A percentile compares a stretch with the other conserved stretches of the same genome.
Conservation (phyloP, 1,140 invertebrate genomes). For the Drosophila orena region DNA sequence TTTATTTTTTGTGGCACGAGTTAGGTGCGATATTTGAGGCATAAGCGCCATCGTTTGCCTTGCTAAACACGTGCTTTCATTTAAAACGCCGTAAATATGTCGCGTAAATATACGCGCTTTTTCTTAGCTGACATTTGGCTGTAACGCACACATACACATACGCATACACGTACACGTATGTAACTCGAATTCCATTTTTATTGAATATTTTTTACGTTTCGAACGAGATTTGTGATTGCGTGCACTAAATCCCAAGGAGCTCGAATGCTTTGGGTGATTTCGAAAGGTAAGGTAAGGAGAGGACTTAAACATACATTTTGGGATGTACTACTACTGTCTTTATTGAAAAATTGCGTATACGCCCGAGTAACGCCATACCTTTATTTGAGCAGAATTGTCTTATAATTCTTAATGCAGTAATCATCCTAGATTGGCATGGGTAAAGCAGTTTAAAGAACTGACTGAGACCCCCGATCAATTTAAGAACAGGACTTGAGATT, state of each 20-base stretch:
- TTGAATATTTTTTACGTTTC: slow-evolving; percentile 54
- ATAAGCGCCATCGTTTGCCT: slow-evolving; percentile 42
- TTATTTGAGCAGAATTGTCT: no score
- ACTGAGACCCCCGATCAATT: no score
- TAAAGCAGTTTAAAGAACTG: no score
- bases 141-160: slow-evolving; percentile 24
- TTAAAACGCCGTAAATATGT: slow-evolving; percentile 73
- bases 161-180: slow-evolving; percentile 34
- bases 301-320: neutral
- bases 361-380: neutral
- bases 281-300: no score
- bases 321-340: neutral
- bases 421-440: no score
- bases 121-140: slow-evolving; percentile 44
- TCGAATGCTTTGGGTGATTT: neutral
- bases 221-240: slow-evolving; percentile 25
- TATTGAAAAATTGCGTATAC: neutral
- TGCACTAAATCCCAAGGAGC: slow-evolving; percentile 36
- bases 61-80: slow-evolving; percentile 73
- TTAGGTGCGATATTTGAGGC: slow-evolving; percentile 48
- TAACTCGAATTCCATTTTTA: slow-evolving; percentile 54
- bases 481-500: slow-evolving; percentile 5
- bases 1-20: slow-evolving; percentile 5
- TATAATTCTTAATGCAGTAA: no score
- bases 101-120: slow-evolving; percentile 45